phyloP scores from a whole-genome alignment of 2,888 invertebrate species.

The Sicus ferrugineus region DNA sequence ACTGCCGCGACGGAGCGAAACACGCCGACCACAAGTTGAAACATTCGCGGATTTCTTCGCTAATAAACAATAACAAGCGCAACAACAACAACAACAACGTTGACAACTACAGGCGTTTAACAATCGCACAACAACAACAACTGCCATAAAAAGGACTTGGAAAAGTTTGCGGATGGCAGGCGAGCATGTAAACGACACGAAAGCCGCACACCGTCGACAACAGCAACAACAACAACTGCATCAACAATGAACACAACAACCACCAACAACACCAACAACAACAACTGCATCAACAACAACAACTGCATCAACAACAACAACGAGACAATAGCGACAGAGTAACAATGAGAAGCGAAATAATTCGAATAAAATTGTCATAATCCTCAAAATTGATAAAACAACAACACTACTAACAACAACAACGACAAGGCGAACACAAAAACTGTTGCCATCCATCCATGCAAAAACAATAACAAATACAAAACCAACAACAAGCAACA shows the following conservation, averaged over 20 bases:
- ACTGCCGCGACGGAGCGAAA: conserved; percentile 1
- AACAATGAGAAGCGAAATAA: conserved; percentile 5
- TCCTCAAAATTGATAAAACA: not conserved
- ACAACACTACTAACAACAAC: not conserved
- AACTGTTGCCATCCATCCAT: no score
- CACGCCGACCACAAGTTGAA: not conserved
- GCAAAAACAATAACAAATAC: no score
- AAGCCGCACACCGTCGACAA: conserved; percentile 10
- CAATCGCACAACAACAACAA: conserved; percentile 14
- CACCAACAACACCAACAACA: conserved; percentile 15
- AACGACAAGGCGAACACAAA: no score
- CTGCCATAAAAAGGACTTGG: conserved; percentile 2
- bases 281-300: conserved; percentile 11
- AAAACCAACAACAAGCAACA: no score
- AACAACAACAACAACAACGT: conserved; percentile 25
- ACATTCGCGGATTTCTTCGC: not conserved
- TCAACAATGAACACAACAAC: conserved; percentile 1
- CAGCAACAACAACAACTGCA: conserved; percentile 21
- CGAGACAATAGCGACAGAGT: not conserved
- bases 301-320: not conserved
- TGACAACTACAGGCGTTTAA: no score
- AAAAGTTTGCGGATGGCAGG: not conserved
- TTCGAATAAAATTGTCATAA: conserved; percentile 29
- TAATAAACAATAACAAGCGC: conserved; percentile 23
- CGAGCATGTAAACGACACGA: not conserved